phyloP scores from a whole-genome alignment of 2,888 invertebrate genomes.

The Drosophila ustulata region DNA sequence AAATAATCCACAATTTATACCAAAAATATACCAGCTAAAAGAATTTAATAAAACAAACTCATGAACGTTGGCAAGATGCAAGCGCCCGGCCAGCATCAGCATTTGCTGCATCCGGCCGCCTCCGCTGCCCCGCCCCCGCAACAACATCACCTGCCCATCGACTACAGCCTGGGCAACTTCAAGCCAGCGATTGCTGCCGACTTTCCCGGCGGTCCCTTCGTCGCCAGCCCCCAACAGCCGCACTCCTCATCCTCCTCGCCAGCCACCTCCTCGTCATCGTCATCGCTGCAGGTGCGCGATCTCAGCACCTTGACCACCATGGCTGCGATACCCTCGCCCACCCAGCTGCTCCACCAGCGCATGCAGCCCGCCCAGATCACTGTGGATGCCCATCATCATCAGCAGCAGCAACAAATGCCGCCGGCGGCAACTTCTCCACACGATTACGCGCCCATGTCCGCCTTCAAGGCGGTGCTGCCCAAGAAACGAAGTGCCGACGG shows the following conservation, averaged over 20 bases:
- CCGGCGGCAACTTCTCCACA: constrained; percentile 70
- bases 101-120: constrained; percentile 61
- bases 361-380: constrained; percentile 70
- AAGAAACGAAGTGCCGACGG: constrained; percentile 85
- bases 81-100: constrained; percentile 63
- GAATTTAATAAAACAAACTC: constrained; percentile 12
- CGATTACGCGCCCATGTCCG: constrained; percentile 83
- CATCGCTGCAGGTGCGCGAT: constrained; percentile 81
- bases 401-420: constrained; percentile 67
- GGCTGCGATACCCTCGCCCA: constrained; percentile 79
- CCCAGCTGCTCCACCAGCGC: constrained; percentile 81
- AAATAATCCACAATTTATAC: background rate
- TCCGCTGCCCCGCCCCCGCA: constrained; percentile 64
- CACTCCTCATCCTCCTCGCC: constrained; percentile 50
- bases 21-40: constrained; percentile 11
- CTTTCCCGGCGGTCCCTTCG: constrained; percentile 80
- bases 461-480: constrained; percentile 84
- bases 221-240: constrained; percentile 66
- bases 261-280: constrained; percentile 17
- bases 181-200: constrained; percentile 82
- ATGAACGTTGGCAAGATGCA: constrained; percentile 82
- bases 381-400: constrained; percentile 70
- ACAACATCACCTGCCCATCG: constrained; percentile 82
- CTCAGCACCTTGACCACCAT: constrained; percentile 81
- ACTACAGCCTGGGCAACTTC: constrained; percentile 83